A percentile compares a stretch with the other conserved stretches of the same genome.
Evolutionary conservation across 53 echinoderm and acorn worm genomes (phyloP).

Genomic region (Patiria pectinifera): DNA sequence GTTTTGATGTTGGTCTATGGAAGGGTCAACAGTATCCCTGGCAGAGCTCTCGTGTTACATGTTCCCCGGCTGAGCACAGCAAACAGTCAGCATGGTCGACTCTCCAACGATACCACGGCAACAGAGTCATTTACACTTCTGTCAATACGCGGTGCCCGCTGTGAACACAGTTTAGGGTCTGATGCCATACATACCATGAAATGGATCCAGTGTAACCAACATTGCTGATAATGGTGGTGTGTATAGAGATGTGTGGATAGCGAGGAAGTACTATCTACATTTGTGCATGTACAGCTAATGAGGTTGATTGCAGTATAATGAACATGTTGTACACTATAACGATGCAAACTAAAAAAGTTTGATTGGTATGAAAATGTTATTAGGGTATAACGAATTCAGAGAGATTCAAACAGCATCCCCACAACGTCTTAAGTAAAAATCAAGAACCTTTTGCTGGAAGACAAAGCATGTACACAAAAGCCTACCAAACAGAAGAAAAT

Average conservation of each 20-base stretch:
- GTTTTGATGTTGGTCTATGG: conserved; percentile 12
- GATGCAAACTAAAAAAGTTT: too few relatives aligned
- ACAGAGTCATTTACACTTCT: conserved; percentile 51
- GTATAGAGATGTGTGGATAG: background rate
- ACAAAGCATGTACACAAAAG: too few relatives aligned
- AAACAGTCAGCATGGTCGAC: conserved; percentile 14
- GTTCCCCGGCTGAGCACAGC: conserved; percentile 23
- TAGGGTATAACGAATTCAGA: too few relatives aligned
- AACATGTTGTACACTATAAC: too few relatives aligned
- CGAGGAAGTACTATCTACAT: too few relatives aligned
- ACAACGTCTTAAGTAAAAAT: too few relatives aligned
- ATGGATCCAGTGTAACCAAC: background rate
- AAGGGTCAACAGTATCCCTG: conserved; percentile 42
- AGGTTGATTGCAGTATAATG: too few relatives aligned
- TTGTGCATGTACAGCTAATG: too few relatives aligned
- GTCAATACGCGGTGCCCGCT: conserved; percentile 43
- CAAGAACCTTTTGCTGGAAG: too few relatives aligned
- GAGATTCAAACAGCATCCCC: too few relatives aligned
- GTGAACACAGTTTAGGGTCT: conserved; percentile 48
- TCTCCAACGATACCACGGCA: conserved; percentile 43
- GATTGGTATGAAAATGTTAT: too few relatives aligned
- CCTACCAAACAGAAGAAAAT: too few relatives aligned
- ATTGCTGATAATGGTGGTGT: background rate
- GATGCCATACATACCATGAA: background rate
- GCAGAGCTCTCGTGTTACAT: conserved; percentile 41